These are phyloP conservation scores for Heliconius sara DNA, from an alignment of 2,888 invertebrate genomes.

Conservation along the genomic window DNA sequence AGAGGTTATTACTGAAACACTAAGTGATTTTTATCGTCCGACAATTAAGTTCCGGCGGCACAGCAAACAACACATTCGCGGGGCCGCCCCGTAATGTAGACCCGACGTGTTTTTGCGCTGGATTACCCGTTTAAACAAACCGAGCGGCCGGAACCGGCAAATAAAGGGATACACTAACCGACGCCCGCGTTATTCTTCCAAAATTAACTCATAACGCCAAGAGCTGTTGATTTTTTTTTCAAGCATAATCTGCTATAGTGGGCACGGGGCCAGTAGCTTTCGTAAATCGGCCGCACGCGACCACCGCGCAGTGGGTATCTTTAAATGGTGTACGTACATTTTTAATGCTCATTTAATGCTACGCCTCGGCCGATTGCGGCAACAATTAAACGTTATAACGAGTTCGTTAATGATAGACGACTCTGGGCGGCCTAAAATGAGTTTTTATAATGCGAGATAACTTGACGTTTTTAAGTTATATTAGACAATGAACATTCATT, in stretches of 20 bases:
- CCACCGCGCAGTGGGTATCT: conserved; percentile 78
- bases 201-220: conserved; percentile 84
- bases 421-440: conserved; percentile 55
- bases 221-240: conserved; percentile 77
- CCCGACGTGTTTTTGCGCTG: conserved; percentile 71
- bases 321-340: conserved; percentile 80
- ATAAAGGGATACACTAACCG: conserved; percentile 80
- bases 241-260: conserved; percentile 81
- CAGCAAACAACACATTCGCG: conserved; percentile 70
- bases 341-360: conserved; percentile 79
- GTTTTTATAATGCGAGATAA: conserved; percentile 53
- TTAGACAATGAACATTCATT: conserved; percentile 24
- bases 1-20: conserved; percentile 63
- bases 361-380: conserved; percentile 73
- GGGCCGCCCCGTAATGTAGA: conserved; percentile 68
- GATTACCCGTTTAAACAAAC: conserved; percentile 82
- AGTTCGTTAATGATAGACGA: conserved; percentile 69
- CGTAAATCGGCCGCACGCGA: conserved; percentile 78
- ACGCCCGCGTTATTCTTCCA: conserved; percentile 80
- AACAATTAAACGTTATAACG: conserved; percentile 79
- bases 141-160: conserved; percentile 76
- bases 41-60: conserved; percentile 72
- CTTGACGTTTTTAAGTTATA: conserved; percentile 43
- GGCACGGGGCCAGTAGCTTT: conserved; percentile 81
- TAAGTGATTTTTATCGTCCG: conserved; percentile 79